Evolutionary conservation across 2,113 vertebrate genomes (phyloP), one percentile per base, ranked within the genome.

Genomic region (Oreotrochilus melanogaster): DNA sequence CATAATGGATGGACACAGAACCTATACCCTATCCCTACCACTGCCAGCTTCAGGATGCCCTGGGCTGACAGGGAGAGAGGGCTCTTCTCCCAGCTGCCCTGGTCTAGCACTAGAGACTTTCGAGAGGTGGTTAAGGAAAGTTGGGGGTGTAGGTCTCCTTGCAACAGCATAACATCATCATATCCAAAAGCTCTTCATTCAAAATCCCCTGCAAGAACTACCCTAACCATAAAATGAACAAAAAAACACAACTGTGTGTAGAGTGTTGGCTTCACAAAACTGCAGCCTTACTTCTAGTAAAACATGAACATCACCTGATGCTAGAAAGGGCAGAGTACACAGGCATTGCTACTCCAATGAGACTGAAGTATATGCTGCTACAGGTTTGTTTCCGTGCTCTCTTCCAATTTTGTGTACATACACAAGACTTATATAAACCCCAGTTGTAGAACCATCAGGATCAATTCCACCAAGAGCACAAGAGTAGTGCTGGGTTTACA

Each of bases 21-120:
- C 6, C 27, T 31, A 35, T 7, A 65, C 2, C 6, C 12, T 18
- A 48, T 17, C 6, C 16, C n/a, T 30, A 24, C 31, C 0, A 1
- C 62, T 64, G 39, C 27, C 18, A 78, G 35, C 43, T 54, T 74
- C 56, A 64, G 14, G 11, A 6, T 53, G 47, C 11, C 21, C 23
- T 78, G 31, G 28, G 10, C 56, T 45, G 17, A 17, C 37, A 86
- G 21, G 25, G 19, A 57, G 25, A 54, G 64, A 67, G 73, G 24
- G 22, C 1, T 85, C 4, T 88, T 74, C 22, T 86, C n/a, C 18
- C 58, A 28, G 8, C 22, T 78, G 47, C 39, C 13, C 18, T 3
- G 25, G 28, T 80, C 65, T 53, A 6, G 15, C 1, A 5, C 23
- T 87, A 48, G 35, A 53, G 67, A 76, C 35, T 43, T 86, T 31